phyloP scores from a whole-genome alignment of 2,888 invertebrate species.

The Orthosia cruda region DNA sequence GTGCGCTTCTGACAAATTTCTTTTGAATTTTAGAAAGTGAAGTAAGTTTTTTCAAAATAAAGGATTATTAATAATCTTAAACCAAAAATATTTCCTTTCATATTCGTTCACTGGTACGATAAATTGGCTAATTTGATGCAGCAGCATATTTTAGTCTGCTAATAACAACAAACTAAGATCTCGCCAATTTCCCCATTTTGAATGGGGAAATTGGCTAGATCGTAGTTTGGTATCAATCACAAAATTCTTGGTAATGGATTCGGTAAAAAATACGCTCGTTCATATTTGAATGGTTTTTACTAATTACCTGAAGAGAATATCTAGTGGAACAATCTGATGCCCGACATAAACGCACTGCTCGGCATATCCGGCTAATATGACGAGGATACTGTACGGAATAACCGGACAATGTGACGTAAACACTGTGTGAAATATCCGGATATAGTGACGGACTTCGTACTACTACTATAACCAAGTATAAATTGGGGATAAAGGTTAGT shows the following conservation, averaged over 20 bases:
- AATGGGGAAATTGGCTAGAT: too few species aligned
- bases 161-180: neutral
- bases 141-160: too few species aligned
- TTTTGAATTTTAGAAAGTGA: too few species aligned
- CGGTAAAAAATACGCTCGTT: conserved; percentile 4
- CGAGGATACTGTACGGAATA: neutral
- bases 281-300: conserved; percentile 29
- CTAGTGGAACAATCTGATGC: conserved; percentile 16
- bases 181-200: conserved; percentile 1
- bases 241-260: conserved; percentile 11
- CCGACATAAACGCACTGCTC: neutral
- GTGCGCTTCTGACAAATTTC: too few species aligned
- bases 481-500: neutral
- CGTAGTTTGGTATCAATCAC: neutral
- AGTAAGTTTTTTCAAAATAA: too few species aligned
- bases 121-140: too few species aligned
- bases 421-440: neutral
- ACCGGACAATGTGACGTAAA: neutral
- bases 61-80: too few species aligned
- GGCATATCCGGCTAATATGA: neutral
- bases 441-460: neutral
- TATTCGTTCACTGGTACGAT: too few species aligned
- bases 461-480: neutral
- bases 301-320: conserved; percentile 36
- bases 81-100: too few species aligned